Evolutionary conservation across 2,113 vertebrate species (phyloP), one percentile per base, ranked within the genome.

Genomic region (Tiliqua scincoides): DNA sequence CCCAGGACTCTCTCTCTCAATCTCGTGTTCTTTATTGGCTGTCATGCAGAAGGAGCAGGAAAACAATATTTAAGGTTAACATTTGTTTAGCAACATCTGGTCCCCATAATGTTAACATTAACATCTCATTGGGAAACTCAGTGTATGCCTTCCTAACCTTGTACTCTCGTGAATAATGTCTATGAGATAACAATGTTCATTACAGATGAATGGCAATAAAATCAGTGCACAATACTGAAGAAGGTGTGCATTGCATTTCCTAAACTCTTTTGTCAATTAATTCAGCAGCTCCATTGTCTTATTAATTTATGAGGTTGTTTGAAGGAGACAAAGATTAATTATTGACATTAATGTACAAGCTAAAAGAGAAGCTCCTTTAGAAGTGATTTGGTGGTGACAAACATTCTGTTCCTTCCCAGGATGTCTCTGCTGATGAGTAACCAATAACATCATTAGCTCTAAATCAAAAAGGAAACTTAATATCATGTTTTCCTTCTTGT

Each of bases 81-180:
- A 3, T 0, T 0, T 2, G 83, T 37, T 89, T 85, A 82, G 4
- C 0, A 65, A 43, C 72, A 37, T 68, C 40, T 25, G 71, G 75
- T 78, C 12, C 72, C 54, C 81, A 68, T 84, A 37, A 62, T 86
- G 78, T 1, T 85, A 72, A 35, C 90, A 83, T 63, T 80, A 88
- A 32, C 27, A 4, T 67, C 52, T 87, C 73, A 82, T 70, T 30
- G 54, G 86, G 73, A 78, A 77, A 0, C 1, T 35, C 8, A 62
- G 2, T 52, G 3, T 3, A 1, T 80, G 4, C 2, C 11, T 83
- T 25, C 7, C 25, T 80, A 2, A 35, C 7, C 21, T 68, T n/a
- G 74, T 35, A 12, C 12, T 68, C 35, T 81, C 74, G 20, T 52
- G 62, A 91, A 71, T 80, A 2, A 3, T 25, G 20, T 71, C 9